Evolutionary conservation across 2,888 invertebrate genomes (phyloP).

Genomic region (Rambutsinella grinnellia): DNA sequence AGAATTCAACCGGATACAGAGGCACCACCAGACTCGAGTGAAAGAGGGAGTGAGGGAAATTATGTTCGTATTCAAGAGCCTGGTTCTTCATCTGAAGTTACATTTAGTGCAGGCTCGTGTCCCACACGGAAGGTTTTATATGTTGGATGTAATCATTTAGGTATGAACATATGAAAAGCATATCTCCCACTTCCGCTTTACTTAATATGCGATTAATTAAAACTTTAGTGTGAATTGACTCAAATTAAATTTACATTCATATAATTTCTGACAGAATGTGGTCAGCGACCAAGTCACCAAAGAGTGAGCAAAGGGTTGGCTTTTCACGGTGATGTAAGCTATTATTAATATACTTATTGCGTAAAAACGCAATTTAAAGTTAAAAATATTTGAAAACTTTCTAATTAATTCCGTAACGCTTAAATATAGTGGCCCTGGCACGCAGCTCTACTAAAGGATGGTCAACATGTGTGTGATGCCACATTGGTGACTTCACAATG

Average conservation of each 20-base stretch:
- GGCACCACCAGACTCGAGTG: conserved; percentile 53
- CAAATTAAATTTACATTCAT: too few relatives aligned
- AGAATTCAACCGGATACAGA: conserved; percentile 77
- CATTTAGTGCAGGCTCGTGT: conserved; percentile 83
- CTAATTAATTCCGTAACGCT: too few relatives aligned
- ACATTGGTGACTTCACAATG: conserved; percentile 85
- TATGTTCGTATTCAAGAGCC: conserved; percentile 89
- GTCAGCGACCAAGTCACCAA: conserved; percentile 73
- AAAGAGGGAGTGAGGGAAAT: conserved; percentile 69
- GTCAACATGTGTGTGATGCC: conserved; percentile 90
- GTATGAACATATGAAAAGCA: too few relatives aligned
- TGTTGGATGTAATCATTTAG: conserved; percentile 82
- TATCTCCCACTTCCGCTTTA: conserved; percentile 7
- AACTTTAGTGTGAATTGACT: too few relatives aligned
- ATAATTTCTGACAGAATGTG: conserved; percentile 76
- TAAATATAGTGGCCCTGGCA: conserved; percentile 81
- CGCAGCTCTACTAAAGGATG: conserved; percentile 84
- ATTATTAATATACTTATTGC: background rate
- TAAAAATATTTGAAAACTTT: background rate
- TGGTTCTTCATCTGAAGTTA: conserved; percentile 80
- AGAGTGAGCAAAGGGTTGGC: conserved; percentile 74
- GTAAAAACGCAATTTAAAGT: background rate
- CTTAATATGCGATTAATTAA: background rate
- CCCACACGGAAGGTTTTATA: conserved; percentile 82
- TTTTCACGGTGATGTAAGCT: conserved; percentile 53